phyloP scores from a whole-genome alignment of 2,113 vertebrate genomes.

The Psephotus haematonotus region DNA sequence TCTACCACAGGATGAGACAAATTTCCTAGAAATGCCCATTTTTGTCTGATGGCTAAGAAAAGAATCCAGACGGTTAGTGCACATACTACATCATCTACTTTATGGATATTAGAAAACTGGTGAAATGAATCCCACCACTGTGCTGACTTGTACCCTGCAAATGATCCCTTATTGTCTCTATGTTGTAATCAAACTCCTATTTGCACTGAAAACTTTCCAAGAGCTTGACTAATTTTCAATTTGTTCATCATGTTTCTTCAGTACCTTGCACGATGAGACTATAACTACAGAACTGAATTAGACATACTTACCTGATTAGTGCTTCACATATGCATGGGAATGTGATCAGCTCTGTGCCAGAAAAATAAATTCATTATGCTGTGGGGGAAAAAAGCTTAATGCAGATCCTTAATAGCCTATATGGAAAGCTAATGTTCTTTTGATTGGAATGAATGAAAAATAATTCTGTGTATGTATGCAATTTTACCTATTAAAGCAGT shows the following conservation, averaged over 20 bases:
- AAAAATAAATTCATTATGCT: background rate
- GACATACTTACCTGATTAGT: background rate
- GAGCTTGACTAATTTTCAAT: background rate
- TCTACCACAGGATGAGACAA: background rate
- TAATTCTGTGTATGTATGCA: background rate
- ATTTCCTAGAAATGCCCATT: background rate
- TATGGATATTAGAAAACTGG: background rate
- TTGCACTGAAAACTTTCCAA: background rate
- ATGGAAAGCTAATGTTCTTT: background rate
- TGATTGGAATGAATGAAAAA: constrained; percentile 3
- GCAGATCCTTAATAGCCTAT: background rate
- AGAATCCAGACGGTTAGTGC: background rate
- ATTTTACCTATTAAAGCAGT: constrained; percentile 79
- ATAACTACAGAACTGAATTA: background rate
- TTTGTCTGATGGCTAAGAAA: background rate
- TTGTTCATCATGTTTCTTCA: background rate
- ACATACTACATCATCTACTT: background rate
- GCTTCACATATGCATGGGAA: background rate
- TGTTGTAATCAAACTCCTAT: background rate
- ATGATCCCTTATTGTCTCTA: background rate
- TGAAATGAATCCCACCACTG: background rate
- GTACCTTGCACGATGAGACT: background rate
- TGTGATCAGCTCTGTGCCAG: background rate
- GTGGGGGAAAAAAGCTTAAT: background rate
- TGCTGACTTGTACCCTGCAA: background rate